phyloP scores from a whole-genome alignment of 2,797 vertebrate genomes.

The Poeciliopsis turneri region DNA sequence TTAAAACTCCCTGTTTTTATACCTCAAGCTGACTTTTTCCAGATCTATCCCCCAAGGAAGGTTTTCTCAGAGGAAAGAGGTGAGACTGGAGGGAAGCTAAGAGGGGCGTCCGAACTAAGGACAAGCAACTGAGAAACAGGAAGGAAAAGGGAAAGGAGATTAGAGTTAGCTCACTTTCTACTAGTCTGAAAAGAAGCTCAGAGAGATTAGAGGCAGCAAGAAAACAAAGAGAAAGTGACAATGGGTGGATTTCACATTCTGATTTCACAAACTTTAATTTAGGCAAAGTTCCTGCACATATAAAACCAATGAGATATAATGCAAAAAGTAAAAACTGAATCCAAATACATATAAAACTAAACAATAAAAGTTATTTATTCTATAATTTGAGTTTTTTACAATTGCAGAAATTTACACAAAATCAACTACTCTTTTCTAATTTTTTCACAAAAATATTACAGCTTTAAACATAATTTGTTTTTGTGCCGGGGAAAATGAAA shows the following conservation, averaged over 20 bases:
- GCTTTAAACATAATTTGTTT: neutral
- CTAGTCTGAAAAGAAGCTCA: constrained; percentile 22
- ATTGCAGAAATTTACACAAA: neutral
- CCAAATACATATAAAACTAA: neutral
- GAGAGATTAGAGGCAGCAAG: neutral
- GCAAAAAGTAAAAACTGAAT: neutral
- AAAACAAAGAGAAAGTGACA: neutral
- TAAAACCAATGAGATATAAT: neutral
- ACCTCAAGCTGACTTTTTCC: constrained; percentile 83
- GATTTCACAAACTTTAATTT: neutral
- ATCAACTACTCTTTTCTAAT: neutral
- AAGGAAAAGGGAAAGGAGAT: constrained; percentile 72
- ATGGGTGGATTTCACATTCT: constrained; percentile 1
- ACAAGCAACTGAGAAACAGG: constrained; percentile 64
- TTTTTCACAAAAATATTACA: neutral
- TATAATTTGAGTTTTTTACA: neutral
- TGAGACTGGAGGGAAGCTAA: constrained; percentile 77
- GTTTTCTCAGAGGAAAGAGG: constrained; percentile 81
- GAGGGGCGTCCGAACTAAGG: constrained; percentile 55
- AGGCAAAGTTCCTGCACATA: neutral
- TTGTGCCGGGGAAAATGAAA: neutral
- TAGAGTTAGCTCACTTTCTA: constrained; percentile 10
- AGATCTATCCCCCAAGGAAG: constrained; percentile 80
- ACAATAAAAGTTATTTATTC: neutral
- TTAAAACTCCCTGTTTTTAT: constrained; percentile 68